Percentiles rank a stretch among this genome's conserved stretches.
phyloP scores from a whole-genome alignment of 2,113 vertebrate species.

The Platysteira castanea region DNA sequence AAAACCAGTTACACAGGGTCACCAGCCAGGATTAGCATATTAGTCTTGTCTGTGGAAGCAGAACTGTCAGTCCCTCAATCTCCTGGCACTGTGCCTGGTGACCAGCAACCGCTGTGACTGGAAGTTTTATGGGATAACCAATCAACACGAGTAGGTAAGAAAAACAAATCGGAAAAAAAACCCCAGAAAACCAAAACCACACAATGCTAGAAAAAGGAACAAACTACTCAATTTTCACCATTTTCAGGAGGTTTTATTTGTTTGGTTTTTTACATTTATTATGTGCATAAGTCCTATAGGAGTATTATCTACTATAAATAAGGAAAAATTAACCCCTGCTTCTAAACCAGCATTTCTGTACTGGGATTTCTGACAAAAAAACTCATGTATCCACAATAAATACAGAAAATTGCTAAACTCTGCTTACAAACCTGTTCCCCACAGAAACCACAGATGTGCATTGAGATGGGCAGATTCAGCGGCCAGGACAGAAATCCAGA shows the following conservation, averaged over 20 bases:
- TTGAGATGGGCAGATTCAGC: not conserved
- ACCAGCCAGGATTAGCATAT: not conserved
- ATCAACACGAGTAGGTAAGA: not conserved
- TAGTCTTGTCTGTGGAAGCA: not conserved
- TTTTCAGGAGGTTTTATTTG: not conserved
- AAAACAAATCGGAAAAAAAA: not conserved
- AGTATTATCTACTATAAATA: not conserved
- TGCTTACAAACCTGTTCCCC: not conserved
- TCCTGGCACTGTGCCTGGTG: not conserved
- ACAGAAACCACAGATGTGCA: not conserved
- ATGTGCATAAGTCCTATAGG: not conserved
- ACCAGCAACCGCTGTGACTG: not conserved
- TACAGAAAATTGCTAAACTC: not conserved
- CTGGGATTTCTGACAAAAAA: not conserved
- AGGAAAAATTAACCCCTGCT: not conserved
- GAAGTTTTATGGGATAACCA: not conserved
- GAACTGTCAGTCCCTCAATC: not conserved
- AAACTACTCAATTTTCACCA: not conserved
- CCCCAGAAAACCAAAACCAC: accelerated
- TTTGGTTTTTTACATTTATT: not conserved
- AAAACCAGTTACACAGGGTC: not conserved
- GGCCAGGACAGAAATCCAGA: not conserved
- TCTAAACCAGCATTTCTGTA: not conserved
- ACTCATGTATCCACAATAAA: not conserved
- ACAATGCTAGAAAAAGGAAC: not conserved